Conservation (phyloP, 2,113 vertebrate genomes). For the Bothrops jararaca region DNA sequence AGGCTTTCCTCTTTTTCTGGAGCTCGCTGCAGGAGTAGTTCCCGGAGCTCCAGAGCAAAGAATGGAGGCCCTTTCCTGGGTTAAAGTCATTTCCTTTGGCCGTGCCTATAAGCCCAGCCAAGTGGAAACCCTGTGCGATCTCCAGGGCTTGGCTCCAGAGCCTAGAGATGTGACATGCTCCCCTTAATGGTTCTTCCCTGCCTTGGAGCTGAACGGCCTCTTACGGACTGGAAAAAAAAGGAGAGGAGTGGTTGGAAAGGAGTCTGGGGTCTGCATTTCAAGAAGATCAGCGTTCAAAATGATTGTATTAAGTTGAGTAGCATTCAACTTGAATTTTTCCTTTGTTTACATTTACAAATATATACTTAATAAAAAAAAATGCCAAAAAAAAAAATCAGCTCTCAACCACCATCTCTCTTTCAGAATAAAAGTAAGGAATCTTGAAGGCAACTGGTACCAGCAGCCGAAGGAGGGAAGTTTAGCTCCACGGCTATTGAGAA, state of each 20-base stretch:
- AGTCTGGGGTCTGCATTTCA: neutral
- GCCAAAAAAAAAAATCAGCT: too few species aligned
- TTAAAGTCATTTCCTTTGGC: neutral
- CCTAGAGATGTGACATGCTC: neutral
- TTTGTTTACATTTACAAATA: too few species aligned
- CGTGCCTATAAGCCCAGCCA: neutral
- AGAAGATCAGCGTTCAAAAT: too few species aligned
- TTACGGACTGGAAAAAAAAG: neutral
- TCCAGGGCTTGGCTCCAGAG: neutral
- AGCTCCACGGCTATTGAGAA: too few species aligned
- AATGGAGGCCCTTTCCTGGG: neutral
- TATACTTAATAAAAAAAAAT: too few species aligned
- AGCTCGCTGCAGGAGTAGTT: neutral
- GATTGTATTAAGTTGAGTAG: too few species aligned
- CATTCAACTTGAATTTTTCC: too few species aligned
- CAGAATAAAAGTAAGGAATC: too few species aligned
- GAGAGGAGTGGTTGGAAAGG: neutral
- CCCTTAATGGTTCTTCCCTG: neutral
- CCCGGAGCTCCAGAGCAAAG: neutral
- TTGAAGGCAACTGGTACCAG: too few species aligned
- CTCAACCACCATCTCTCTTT: neutral
- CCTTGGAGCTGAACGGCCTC: neutral
- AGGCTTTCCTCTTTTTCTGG: constrained; percentile 22
- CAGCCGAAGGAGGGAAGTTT: too few species aligned
- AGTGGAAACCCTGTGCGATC: neutral